These are phyloP conservation scores for Neodiprion pinetum DNA, from an alignment of 1,140 invertebrate species.

Conservation along the genomic window DNA sequence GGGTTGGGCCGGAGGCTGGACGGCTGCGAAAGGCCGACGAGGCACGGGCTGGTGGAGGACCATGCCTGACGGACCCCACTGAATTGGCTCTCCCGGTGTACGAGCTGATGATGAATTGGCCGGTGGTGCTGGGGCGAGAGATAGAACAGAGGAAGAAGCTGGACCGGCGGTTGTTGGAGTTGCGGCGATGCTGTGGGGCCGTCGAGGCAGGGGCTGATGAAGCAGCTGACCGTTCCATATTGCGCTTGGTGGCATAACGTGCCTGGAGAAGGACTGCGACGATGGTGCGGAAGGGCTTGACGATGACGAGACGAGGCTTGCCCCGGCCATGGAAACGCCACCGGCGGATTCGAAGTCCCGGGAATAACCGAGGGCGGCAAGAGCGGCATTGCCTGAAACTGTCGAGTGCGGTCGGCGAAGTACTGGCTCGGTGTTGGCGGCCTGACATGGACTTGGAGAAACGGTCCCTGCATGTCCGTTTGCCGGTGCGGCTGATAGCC, in stretches of 20 bases:
- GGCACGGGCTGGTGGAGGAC: constrained; percentile 54
- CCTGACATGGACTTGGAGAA: background rate
- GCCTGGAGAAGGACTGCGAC: background rate
- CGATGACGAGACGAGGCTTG: constrained; percentile 25
- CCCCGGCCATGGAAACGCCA: constrained; percentile 18
- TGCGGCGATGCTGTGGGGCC: constrained; percentile 59
- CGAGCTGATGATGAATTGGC: constrained; percentile 49
- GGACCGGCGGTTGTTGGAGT: constrained; percentile 44
- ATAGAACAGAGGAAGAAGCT: constrained; percentile 41
- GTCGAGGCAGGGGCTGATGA: constrained; percentile 46
- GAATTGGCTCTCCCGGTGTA: constrained; percentile 48
- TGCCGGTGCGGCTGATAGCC: no score
- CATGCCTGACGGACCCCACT: constrained; percentile 52
- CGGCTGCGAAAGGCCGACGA: constrained; percentile 52
- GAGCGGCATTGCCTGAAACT: constrained; percentile 43
- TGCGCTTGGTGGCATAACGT: constrained; percentile 50
- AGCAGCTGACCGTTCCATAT: constrained; percentile 58
- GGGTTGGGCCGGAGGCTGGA: constrained; percentile 57
- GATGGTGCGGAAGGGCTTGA: background rate
- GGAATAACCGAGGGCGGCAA: constrained; percentile 23
- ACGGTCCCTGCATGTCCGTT: no score
- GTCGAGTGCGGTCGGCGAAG: constrained; percentile 33
- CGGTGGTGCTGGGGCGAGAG: constrained; percentile 50
- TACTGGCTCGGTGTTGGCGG: constrained; percentile 7
- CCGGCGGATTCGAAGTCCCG: background rate